Evolutionary conservation across 2,797 vertebrate species (phyloP), one percentile per base, ranked within the genome.

Genomic region (Pyrocephalus nanus): DNA sequence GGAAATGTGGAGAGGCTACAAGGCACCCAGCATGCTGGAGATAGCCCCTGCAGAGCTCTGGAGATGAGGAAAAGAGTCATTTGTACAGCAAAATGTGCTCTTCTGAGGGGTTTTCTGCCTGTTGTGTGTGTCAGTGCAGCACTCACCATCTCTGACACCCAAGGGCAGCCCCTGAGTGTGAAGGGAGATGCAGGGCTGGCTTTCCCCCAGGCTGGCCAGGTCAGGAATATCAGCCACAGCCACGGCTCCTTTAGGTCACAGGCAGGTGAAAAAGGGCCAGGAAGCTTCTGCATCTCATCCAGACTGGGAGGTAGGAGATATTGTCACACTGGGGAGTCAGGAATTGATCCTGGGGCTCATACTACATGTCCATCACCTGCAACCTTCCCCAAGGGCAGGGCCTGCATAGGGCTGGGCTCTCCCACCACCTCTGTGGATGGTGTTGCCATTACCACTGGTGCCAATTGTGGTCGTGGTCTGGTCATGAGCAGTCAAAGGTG

Each of bases 1-100:
- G 94, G 95, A 96, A 95, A 88, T 0, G 3, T 20, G n/a, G 71
- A 73, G 66, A 82, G 81, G 85, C 78, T 93, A 84, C 72, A 79
- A 76, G 64, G 54, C 92, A 76, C 48, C 19, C 83, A 43, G 66
- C 22, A 20, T 0, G 1, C 61, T 85, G 55, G 53, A 88, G 67
- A 76, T 12, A 62, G 53, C 18, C 15, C 65, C 64, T 62, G 51
- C 66, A 75, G 62, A 61, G 71, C 71, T 38, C 77, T 26, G 17
- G 42, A 69, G 51, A 70, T 38, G 65, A 81, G 57, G 53, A 15
- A 43, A 36, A 57, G 42, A 43, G 26, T 4, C 0, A 2, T 69
- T 74, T 86, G 51, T 61, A 36, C 47, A 66, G 25, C 34, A 79
- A 54, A 36, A 42, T 1, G 0, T 16, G 48, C 20, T 73, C 15